Evolutionary conservation across 30 jellyfish, hydroid and myxozoan species (phyloP).

Genomic region (Euphysa ruthae): DNA sequence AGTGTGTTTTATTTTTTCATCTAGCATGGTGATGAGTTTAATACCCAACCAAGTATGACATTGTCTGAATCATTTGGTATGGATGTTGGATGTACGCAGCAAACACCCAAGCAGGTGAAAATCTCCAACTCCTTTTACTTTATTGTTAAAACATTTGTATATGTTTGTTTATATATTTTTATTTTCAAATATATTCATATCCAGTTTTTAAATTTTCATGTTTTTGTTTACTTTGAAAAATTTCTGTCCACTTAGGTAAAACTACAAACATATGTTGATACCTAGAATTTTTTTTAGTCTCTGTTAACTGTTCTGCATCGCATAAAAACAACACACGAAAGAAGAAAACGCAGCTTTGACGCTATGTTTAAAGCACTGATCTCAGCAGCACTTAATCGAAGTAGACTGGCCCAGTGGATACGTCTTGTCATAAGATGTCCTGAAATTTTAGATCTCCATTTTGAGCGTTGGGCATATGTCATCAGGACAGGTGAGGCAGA

Average conservation of each 20-base stretch:
- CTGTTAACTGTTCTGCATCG: slow-evolving; percentile 81
- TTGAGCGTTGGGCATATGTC: slow-evolving; percentile 87
- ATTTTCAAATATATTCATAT: too few species aligned
- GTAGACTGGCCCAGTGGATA: slow-evolving; percentile 79
- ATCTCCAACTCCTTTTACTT: too few species aligned
- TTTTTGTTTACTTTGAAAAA: too few species aligned
- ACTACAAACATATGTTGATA: too few species aligned
- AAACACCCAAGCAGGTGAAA: slow-evolving; percentile 95
- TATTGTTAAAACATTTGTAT: too few species aligned
- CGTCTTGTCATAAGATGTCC: slow-evolving; percentile 85
- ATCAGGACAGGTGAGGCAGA: slow-evolving; percentile 95
- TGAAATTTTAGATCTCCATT: slow-evolving; percentile 77
- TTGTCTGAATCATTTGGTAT: slow-evolving; percentile 88
- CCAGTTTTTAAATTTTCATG: too few species aligned
- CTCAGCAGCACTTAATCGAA: slow-evolving; percentile 86
- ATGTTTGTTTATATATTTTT: too few species aligned
- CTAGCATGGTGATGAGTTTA: slow-evolving; percentile 78
- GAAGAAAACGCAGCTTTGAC: slow-evolving; percentile 90
- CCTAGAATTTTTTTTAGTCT: too few species aligned
- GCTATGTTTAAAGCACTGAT: slow-evolving; percentile 93
- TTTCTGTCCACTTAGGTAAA: too few species aligned
- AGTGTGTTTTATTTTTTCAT: neutral
- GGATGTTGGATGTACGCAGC: slow-evolving; percentile 90
- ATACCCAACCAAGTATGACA: slow-evolving; percentile 71
- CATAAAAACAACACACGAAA: slow-evolving; percentile 82